These are phyloP conservation scores for Ecliptopera silaceata DNA, from an alignment of 2,888 invertebrate genomes.

Conservation along the genomic window DNA sequence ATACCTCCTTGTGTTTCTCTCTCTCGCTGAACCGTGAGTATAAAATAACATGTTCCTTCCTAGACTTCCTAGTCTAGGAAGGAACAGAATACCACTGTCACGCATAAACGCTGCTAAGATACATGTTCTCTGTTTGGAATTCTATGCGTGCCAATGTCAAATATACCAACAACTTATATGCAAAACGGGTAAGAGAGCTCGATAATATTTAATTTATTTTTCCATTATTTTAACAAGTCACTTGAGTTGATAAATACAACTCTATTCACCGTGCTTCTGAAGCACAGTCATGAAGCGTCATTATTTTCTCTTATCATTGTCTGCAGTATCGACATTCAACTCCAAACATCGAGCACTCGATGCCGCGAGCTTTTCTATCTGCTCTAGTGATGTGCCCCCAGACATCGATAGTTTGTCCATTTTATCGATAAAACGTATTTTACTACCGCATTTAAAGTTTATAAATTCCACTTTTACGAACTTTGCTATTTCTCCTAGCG, in stretches of 20 bases:
- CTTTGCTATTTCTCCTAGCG: conserved; percentile 19
- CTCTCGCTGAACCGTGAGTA: too few species aligned
- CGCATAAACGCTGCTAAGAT: too few species aligned
- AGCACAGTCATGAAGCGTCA: conserved; percentile 60
- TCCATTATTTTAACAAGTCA: conserved; percentile 12
- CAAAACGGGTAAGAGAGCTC: too few species aligned
- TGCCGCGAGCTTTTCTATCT: conserved; percentile 28
- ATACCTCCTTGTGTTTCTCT: too few species aligned
- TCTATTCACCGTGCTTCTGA: conserved; percentile 22
- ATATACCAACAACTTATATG: too few species aligned
- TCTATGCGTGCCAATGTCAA: too few species aligned
- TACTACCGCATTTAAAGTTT: conserved; percentile 22
- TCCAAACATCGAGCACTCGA: conserved; percentile 36
- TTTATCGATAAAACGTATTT: conserved; percentile 23
- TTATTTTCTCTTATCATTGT: conserved; percentile 75
- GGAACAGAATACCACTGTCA: too few species aligned
- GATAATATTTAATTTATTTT: background rate
- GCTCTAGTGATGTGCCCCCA: conserved; percentile 41
- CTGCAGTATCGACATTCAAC: conserved; percentile 61
- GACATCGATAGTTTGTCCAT: conserved; percentile 14
- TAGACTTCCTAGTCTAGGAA: too few species aligned
- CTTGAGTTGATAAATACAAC: conserved; percentile 17
- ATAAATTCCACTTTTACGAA: conserved; percentile 23
- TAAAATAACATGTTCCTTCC: too few species aligned
- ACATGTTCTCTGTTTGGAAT: too few species aligned